A percentile compares a stretch with the other conserved stretches of the same genome.
Evolutionary conservation across 37 sponge, comb jelly and placozoan species (phyloP).

Genomic region (Theonella swinhoei): DNA sequence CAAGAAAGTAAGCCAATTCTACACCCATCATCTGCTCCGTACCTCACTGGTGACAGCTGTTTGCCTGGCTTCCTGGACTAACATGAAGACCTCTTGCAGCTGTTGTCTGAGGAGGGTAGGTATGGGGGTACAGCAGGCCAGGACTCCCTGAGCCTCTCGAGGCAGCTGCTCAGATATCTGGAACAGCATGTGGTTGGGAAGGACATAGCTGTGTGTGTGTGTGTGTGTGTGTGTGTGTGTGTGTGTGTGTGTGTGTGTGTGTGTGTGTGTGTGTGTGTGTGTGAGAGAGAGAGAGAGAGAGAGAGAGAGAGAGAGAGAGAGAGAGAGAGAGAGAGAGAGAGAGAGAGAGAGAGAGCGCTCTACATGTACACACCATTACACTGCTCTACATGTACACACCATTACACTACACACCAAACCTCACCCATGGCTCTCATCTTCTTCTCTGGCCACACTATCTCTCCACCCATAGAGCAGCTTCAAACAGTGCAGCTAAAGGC

Average conservation of each 20-base stretch:
- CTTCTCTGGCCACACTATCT: slow-evolving; percentile 76
- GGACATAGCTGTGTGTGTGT: slow-evolving; percentile 59
- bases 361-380: too few relatives aligned
- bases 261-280: slow-evolving; percentile 11
- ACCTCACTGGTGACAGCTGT: slow-evolving; percentile 5
- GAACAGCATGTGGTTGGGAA: slow-evolving; percentile 97
- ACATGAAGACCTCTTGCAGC: slow-evolving; percentile 69
- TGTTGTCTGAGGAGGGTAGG: slow-evolving; percentile 86
- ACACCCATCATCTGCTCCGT: too few relatives aligned
- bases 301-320: neutral
- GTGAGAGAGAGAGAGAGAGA: neutral
- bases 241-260: slow-evolving; percentile 23
- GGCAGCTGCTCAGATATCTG: slow-evolving; percentile 90
- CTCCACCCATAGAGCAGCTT: slow-evolving; percentile 82
- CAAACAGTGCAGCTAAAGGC: slow-evolving; percentile 63
- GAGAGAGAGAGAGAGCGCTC: too few relatives aligned
- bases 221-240: slow-evolving; percentile 28
- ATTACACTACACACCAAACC: neutral
- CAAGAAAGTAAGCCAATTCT: too few relatives aligned
- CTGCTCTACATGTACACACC: too few relatives aligned
- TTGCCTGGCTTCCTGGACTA: slow-evolving; percentile 72
- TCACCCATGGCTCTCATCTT: slow-evolving; percentile 90
- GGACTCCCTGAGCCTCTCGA: slow-evolving; percentile 79
- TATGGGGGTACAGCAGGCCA: slow-evolving; percentile 93
- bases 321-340: neutral